These are phyloP conservation scores for Diogma glabrata DNA, from an alignment of 2,888 invertebrate species.

Conservation along the genomic window DNA sequence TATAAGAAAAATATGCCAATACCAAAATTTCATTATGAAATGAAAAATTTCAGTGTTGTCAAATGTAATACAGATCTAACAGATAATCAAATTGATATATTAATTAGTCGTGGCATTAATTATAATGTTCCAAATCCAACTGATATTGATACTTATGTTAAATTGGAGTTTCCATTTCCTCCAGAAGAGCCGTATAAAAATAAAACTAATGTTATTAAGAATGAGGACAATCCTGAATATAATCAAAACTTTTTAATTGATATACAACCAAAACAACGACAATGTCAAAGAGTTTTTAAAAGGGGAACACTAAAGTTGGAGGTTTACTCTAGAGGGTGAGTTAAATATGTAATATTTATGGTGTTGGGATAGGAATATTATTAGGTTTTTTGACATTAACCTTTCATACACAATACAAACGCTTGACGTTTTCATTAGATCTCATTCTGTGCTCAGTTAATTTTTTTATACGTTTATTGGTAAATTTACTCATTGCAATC, in stretches of 20 bases:
- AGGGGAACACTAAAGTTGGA: slow-evolving; percentile 83
- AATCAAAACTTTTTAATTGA: slow-evolving; percentile 65
- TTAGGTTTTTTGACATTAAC: background rate
- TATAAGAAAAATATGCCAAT: slow-evolving; percentile 47
- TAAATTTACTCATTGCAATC: too few relatives aligned
- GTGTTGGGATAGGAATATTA: background rate
- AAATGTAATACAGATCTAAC: slow-evolving; percentile 90
- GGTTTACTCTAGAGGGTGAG: slow-evolving; percentile 85
- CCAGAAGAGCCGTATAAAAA: slow-evolving; percentile 62
- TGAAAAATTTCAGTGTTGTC: slow-evolving; percentile 76
- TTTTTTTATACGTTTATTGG: too few relatives aligned
- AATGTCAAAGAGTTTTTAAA: slow-evolving; percentile 78
- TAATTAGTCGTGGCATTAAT: slow-evolving; percentile 75
- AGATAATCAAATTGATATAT: slow-evolving; percentile 81
- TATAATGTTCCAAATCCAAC: slow-evolving; percentile 72
- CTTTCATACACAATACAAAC: background rate
- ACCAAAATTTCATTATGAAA: slow-evolving; percentile 91
- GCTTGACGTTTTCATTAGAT: background rate
- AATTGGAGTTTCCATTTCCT: slow-evolving; percentile 85
- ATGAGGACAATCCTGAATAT: slow-evolving; percentile 83
- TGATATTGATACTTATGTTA: slow-evolving; percentile 87
- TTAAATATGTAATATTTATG: slow-evolving; percentile 19
- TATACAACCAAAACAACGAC: slow-evolving; percentile 66
- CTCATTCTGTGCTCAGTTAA: too few relatives aligned
- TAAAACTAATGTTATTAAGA: slow-evolving; percentile 65